phyloP scores from a whole-genome alignment of 1,140 invertebrate genomes.

The Drosophila lacteicornis region DNA sequence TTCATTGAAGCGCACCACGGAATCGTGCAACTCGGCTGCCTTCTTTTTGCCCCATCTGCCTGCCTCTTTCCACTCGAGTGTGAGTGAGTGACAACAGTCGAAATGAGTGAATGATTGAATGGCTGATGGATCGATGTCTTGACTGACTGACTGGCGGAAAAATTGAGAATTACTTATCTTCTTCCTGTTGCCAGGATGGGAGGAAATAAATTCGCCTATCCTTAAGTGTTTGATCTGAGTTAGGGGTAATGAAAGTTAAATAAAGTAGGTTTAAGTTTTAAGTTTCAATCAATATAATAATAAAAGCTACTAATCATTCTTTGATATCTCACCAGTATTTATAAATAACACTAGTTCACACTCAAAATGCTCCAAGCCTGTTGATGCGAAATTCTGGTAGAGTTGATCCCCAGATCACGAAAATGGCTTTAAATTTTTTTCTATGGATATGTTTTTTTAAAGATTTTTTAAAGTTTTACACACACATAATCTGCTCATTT shows the following conservation, averaged over 20 bases:
- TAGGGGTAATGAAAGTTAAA: background rate
- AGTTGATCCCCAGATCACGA: too few relatives aligned
- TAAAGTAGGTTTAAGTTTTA: too few relatives aligned
- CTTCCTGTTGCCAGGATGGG: slow-evolving; percentile 10
- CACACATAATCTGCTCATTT: too few relatives aligned
- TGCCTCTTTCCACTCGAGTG: slow-evolving; percentile 34
- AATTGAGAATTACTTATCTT: slow-evolving; percentile 6
- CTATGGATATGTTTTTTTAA: too few relatives aligned
- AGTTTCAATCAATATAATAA: too few relatives aligned
- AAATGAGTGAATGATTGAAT: slow-evolving; percentile 73
- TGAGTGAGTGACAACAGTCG: slow-evolving; percentile 73
- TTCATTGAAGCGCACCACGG: slow-evolving; percentile 74
- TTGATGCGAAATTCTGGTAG: too few relatives aligned
- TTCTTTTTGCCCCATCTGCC: slow-evolving; percentile 8
- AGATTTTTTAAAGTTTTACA: too few relatives aligned
- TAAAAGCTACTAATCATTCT: background rate
- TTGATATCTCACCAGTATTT: too few relatives aligned
- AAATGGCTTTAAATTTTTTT: too few relatives aligned
- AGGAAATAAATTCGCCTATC: background rate
- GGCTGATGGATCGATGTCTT: slow-evolving; percentile 45
- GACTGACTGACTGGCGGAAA: slow-evolving; percentile 36
- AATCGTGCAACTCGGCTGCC: slow-evolving; percentile 54
- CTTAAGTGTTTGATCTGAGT: background rate
- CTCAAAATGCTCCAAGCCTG: too few relatives aligned
- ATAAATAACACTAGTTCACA: too few relatives aligned